A percentile compares a stretch with the other conserved stretches of the same genome.
phyloP scores from a whole-genome alignment of 1,140 invertebrate species.

The Drosophila tropicalis region DNA sequence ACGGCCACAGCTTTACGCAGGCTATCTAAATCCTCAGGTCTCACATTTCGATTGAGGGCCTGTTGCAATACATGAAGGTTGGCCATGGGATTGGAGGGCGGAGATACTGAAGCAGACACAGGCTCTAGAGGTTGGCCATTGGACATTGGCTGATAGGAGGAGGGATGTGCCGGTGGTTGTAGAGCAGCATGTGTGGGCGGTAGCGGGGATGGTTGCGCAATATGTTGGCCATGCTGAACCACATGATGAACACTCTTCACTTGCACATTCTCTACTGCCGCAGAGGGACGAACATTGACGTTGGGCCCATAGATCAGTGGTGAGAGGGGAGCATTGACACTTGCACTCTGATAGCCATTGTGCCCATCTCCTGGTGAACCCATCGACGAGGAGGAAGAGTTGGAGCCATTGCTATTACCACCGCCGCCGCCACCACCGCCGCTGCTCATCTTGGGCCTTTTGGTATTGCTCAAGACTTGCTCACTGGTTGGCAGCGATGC shows the following conservation, averaged over 20 bases:
- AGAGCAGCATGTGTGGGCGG: constrained; percentile 37
- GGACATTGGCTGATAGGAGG: constrained; percentile 47
- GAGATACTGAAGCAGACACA: constrained; percentile 49
- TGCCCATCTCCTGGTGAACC: constrained; percentile 30
- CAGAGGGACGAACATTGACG: constrained; percentile 18
- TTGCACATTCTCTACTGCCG: constrained; percentile 13
- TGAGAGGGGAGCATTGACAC: constrained; percentile 46
- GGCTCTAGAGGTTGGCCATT: constrained; percentile 40
- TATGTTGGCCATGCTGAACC: constrained; percentile 51
- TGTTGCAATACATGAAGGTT: constrained; percentile 75
- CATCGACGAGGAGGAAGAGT: constrained; percentile 35
- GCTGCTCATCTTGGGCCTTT: constrained; percentile 88
- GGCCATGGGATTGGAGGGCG: constrained; percentile 61
- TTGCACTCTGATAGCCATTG: constrained; percentile 33
- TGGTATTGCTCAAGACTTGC: constrained; percentile 91
- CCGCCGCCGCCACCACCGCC: constrained; percentile 15
- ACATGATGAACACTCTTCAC: constrained; percentile 57
- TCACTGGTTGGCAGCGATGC: constrained; percentile 92
- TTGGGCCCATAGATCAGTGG: constrained; percentile 62
- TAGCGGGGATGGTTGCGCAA: constrained; percentile 27
- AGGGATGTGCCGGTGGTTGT: constrained; percentile 50
- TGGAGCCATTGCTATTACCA: constrained; percentile 27
- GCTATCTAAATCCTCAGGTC: constrained; percentile 74
- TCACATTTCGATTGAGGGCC: constrained; percentile 69
- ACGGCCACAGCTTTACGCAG: constrained; percentile 74